Evolutionary conservation across 2,888 invertebrate species (phyloP), one percentile per base, ranked within the genome.

Genomic region (Steromphala cineraria): DNA sequence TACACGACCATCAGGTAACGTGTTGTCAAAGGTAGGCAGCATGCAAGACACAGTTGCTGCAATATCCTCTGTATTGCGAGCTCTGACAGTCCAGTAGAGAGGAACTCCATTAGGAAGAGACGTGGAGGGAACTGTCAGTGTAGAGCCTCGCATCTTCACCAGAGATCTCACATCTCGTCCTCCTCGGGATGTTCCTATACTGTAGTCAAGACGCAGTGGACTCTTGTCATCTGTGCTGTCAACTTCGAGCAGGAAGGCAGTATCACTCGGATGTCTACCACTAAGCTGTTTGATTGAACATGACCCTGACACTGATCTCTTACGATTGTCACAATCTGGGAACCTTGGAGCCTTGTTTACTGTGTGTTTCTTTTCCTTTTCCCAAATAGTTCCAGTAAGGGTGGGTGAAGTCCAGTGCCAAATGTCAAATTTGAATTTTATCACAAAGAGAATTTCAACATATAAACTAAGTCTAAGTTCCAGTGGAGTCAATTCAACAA

Each of bases 1-100:
- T 21, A 91, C 87, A 40, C 90, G 75, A 1, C 90, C 91, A 76
- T 86, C 88, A 2, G 91, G 90, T 21, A 88, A 75, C 0, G 89
- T 89, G 36, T 83, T 87, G 75, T 91, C 91, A 75, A 81, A 90
- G 0, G 90, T 91, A 7, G 82, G 55, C 0, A 91, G 81, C 17
- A 62, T 82, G 74, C 91, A 90, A 31, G 85, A 80, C 0, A 84
- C 81, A 2, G 77, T 76, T 4, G 86, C 80, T 31, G 82, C 84
- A 17, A 86, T 78, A 0, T 89, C 89, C 79, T 89, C 86, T 53
- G 86, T 86, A 80, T 91, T 91, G 15, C 67, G 83, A 13, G 88
- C 90, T 75, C 85, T 88, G 0, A 91, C 87, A 2, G 88, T 85
- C 83, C 86, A 90, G 81, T 89, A 88, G 17, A 90, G 71, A 13